Evolutionary conservation across 2,113 vertebrate species (phyloP).

Genomic region (Nyctereutes procyonoides): DNA sequence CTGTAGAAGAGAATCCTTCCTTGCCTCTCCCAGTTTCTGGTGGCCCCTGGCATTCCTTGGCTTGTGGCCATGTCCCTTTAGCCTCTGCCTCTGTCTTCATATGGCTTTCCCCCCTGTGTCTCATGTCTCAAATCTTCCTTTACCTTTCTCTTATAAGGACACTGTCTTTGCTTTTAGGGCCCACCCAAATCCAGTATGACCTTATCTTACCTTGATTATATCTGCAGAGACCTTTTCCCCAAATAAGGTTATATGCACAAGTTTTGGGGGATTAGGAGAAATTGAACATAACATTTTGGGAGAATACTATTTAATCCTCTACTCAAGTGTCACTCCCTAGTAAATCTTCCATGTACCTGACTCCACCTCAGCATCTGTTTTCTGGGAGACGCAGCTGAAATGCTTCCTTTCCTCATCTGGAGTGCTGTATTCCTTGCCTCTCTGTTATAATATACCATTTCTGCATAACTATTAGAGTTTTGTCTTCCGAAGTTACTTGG

Average conservation of each 20-base stretch:
- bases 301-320: not conserved
- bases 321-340: not conserved
- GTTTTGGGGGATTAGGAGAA: not conserved
- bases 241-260: not conserved
- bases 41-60: not conserved
- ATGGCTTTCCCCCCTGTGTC: not conserved
- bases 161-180: not conserved
- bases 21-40: not conserved
- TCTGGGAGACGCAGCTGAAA: not conserved
- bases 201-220: not conserved
- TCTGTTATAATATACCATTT: not conserved
- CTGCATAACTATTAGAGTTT: not conserved
- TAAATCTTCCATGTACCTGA: not conserved
- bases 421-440: not conserved
- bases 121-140: not conserved
- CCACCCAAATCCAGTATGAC: not conserved
- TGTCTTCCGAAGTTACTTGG: not conserved
- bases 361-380: not conserved
- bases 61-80: not conserved
- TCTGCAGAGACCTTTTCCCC: not conserved
- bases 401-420: not conserved
- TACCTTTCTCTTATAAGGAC: not conserved
- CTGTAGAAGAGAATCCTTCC: not conserved
- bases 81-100: not conserved
- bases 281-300: too few species aligned